Evolutionary conservation across 30 jellyfish, hydroid and myxozoan genomes (phyloP).

Genomic region (Aurelia sp.): DNA sequence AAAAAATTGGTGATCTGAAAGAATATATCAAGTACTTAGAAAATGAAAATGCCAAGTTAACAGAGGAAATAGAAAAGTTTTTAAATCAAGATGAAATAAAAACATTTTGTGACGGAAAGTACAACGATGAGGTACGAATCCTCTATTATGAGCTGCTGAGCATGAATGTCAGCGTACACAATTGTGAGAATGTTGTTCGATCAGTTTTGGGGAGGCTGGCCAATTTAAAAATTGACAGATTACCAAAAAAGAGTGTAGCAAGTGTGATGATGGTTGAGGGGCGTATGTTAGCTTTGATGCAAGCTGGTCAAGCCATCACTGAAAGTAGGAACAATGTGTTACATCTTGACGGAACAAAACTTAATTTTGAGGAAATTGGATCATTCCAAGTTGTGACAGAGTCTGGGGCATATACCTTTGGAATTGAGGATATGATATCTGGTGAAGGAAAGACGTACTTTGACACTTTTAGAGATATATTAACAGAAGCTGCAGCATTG

Average conservation of each 20-base stretch:
- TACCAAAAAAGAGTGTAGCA: conserved; percentile 38
- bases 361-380: conserved; percentile 23
- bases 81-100: conserved; percentile 11
- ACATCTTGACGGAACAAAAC: conserved; percentile 36
- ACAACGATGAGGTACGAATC: conserved; percentile 6
- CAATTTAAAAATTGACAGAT: not conserved
- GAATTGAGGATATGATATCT: conserved; percentile 20
- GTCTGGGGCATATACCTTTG: conserved; percentile 34
- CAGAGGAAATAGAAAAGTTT: not conserved
- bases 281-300: conserved; percentile 1
- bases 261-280: conserved; percentile 30
- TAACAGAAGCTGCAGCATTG: conserved; percentile 15
- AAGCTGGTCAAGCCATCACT: conserved; percentile 3
- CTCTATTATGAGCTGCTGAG: conserved; percentile 18
- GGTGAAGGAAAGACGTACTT: conserved; percentile 9
- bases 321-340: conserved; percentile 14
- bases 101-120: conserved; percentile 7
- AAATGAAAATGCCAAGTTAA: not conserved
- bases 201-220: conserved; percentile 17
- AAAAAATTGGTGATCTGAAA: not conserved
- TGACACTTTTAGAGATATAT: conserved; percentile 3
- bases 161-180: conserved; percentile 12
- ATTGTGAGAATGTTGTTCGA: conserved; percentile 15
- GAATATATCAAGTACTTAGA: too few relatives aligned
- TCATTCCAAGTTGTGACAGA: conserved; percentile 31